Evolutionary conservation across 2,888 invertebrate species (phyloP), one percentile per base, ranked within the genome.

Genomic region (Oxyteleia sp.): DNA sequence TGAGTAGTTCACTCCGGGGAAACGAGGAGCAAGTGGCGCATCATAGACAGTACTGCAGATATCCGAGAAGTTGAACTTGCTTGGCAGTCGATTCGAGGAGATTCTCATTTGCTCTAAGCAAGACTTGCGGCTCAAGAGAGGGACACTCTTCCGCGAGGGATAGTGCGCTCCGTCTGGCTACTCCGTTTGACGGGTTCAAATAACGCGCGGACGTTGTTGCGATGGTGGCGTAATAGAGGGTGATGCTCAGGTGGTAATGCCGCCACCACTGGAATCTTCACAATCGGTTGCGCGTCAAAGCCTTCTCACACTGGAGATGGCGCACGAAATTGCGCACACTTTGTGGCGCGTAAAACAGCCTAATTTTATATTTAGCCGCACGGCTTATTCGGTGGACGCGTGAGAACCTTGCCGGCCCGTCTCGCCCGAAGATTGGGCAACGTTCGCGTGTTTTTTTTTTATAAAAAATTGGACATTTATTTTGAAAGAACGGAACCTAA

Each of bases 271-370:
- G 63, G 45, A 49, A 53, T 53, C 53, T 74, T 74, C 63, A 74
- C 63, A 74, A 74, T 63, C 45, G 74, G 63, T 51, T 74, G 75
- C 43, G 23, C 64, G 55, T 75, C 75, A 75, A 75, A 75, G 75
- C 45, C 35, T 47, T 61, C n/a, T n/a, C 45, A n/a, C 38, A 59
- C 59, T 49, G 49, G 41, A 64, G 55, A 75, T 57, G 57, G 26
- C 55, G 63, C 55, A 47, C 64, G 64, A 64, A 75, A 64, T 75
- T 64, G 55, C 47, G 47, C 75, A 45, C 53, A 55, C 75, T 64
- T 55, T 55, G 55, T 35, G 51, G 15, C 20, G 23, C 23, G 8
- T 45, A 53, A 15, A 63, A 32, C 41, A 72, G 51, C 13, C 45
- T 32, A n/a, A 53, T 49, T 61, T 74, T 74, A 63, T 51, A 63